phyloP scores from a whole-genome alignment of 2,113 vertebrate genomes.

The Mus pahari region DNA sequence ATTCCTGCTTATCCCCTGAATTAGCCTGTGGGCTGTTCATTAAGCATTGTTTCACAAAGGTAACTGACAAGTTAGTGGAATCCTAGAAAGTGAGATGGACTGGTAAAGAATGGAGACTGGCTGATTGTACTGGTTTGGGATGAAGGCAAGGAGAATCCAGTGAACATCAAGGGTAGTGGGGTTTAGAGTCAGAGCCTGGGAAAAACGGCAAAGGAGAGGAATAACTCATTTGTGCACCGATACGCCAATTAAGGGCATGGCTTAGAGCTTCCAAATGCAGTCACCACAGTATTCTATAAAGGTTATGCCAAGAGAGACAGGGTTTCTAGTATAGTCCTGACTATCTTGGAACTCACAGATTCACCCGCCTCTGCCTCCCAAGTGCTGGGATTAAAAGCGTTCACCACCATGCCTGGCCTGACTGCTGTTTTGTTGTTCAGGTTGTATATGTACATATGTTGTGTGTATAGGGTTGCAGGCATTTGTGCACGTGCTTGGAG shows the following conservation, averaged over 20 bases:
- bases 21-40: background rate
- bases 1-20: background rate
- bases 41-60: conserved; percentile 3
- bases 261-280: background rate
- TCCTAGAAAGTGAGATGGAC: background rate
- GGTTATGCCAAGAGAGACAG: background rate
- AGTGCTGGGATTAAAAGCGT: background rate
- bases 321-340: background rate
- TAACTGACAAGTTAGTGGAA: background rate
- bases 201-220: background rate
- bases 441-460: background rate
- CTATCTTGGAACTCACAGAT: background rate
- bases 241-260: background rate
- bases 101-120: background rate
- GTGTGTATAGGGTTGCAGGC: too few species aligned
- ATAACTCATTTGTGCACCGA: background rate
- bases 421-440: background rate
- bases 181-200: background rate
- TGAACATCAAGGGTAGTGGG: background rate
- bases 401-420: too few species aligned
- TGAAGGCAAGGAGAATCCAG: background rate
- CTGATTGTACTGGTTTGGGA: background rate
- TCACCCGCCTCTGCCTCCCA: background rate
- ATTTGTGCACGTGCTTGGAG: background rate
- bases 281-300: background rate